Base-by-base conservation (phyloP, 1,140 invertebrate species). In the Lamellibrachia luymesi region DNA sequence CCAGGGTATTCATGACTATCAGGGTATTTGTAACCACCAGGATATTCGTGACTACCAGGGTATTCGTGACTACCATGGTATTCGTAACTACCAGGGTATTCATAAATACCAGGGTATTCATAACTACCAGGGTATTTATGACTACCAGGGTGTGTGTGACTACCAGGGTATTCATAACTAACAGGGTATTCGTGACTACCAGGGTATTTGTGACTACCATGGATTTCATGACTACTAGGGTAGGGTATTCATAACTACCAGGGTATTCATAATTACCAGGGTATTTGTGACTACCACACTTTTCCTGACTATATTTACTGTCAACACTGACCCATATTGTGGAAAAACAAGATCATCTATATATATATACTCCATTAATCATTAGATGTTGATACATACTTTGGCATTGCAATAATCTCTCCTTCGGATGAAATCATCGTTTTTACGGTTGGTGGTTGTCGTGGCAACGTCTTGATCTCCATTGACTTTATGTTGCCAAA, bases 401-500 rank as follows among this genome's bases (percentile, higher is more conserved):
- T 96, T 51, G 96, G 95, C 95, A 96, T 95, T 27, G 93, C 92
- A 13, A 96, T 94, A 50, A 94, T 94, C 94, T 96, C 96, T 90
- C 95, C 95, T 94, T 96, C 96, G 91, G 95, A 94, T 92, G 96
- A 96, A 5, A 94, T 95, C 94, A 96, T 96, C 8, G 94, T 94
- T 52, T 94, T 95, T 5, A 96, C 95, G 50, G 95, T 95, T 17
- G 95, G 95, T n/a, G 95, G 94, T 92, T 95, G 94, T 2, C 95
- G 94, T 89, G 95, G 94, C 92, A 94, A 91, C 10, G 93, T 91
- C 13, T 93, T 93, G 56, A 96, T 96, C 56, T 95, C 95, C 92
- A 96, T 91, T 52, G 94, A 94, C 90, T 95, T 95, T 90, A 96
- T 95, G 94, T 96, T 96, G 25, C 95, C 98, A 96, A 99, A 99